A percentile compares a stretch with the other conserved stretches of the same genome.
phyloP scores from a whole-genome alignment of 2,113 vertebrate genomes.

The Mesembrinibis cayennensis region DNA sequence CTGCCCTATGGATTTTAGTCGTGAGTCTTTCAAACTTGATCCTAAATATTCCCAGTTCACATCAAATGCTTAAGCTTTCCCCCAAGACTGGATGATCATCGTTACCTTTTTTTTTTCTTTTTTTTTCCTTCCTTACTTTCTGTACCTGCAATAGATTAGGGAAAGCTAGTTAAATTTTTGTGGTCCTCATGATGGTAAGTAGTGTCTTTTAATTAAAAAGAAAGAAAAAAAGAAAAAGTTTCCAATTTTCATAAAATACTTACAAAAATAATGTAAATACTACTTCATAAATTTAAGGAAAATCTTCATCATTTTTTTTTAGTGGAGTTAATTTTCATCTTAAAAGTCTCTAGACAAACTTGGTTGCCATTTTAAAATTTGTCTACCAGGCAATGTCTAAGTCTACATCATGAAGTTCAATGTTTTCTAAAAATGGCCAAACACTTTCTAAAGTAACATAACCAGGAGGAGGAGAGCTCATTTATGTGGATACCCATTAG shows the following conservation, averaged over 20 bases:
- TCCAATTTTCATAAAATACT: background rate
- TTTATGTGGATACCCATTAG: background rate
- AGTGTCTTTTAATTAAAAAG: background rate
- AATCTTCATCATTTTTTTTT: background rate
- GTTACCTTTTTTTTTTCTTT: background rate
- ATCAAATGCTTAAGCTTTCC: background rate
- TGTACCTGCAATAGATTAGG: background rate
- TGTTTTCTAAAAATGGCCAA: background rate
- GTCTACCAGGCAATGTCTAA: background rate
- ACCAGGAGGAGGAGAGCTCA: background rate
- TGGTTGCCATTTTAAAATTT: background rate
- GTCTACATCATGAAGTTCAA: background rate
- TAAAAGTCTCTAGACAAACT: background rate
- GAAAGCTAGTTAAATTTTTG: background rate
- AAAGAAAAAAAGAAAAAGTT: background rate
- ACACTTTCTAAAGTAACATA: background rate
- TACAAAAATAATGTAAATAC: background rate
- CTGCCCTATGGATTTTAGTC: background rate
- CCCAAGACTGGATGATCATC: background rate
- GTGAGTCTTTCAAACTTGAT: background rate
- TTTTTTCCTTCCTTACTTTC: background rate
- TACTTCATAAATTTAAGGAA: background rate
- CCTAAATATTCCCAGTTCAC: background rate
- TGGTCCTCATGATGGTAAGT: background rate
- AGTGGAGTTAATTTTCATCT: background rate